Conservation (phyloP, 1,140 invertebrate species). For the Goniozus legneri region DNA sequence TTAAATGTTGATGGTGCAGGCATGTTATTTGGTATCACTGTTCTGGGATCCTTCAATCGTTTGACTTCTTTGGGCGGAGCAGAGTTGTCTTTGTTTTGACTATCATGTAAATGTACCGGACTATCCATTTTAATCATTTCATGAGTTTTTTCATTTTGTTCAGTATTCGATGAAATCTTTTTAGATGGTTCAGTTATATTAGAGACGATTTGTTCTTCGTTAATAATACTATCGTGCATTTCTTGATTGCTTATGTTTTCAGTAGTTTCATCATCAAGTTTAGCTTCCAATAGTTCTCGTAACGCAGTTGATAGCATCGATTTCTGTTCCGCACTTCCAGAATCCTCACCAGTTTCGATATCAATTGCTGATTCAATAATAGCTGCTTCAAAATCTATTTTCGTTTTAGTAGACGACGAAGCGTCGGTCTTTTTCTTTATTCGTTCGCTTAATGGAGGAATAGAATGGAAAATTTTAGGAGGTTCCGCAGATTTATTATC, state of each 20-base stretch:
- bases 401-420: constrained; percentile 22
- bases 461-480: constrained; percentile 39
- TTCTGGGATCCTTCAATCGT: constrained; percentile 48
- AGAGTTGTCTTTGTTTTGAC: neutral
- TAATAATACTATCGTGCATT: neutral
- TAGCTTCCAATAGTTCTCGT: constrained; percentile 38
- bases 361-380: constrained; percentile 49
- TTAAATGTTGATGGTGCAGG: constrained; percentile 31
- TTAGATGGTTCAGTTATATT: neutral
- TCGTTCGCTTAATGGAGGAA: constrained; percentile 47
- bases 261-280: constrained; percentile 29
- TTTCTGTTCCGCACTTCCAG: constrained; percentile 33
- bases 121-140: neutral
- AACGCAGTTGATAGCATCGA: constrained; percentile 41
- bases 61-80: constrained; percentile 27
- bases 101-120: neutral
- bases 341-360: constrained; percentile 26
- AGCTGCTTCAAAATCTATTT: constrained; percentile 43
- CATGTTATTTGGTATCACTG: constrained; percentile 43
- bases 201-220: neutral
- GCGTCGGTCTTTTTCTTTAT: constrained; percentile 46
- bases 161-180: too few species aligned
- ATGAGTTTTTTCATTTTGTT: neutral
- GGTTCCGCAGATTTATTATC: constrained; percentile 26
- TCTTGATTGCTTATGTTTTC: constrained; percentile 8